phyloP scores from a whole-genome alignment of 2,888 invertebrate species.

The Drosophila neoperkinsi region DNA sequence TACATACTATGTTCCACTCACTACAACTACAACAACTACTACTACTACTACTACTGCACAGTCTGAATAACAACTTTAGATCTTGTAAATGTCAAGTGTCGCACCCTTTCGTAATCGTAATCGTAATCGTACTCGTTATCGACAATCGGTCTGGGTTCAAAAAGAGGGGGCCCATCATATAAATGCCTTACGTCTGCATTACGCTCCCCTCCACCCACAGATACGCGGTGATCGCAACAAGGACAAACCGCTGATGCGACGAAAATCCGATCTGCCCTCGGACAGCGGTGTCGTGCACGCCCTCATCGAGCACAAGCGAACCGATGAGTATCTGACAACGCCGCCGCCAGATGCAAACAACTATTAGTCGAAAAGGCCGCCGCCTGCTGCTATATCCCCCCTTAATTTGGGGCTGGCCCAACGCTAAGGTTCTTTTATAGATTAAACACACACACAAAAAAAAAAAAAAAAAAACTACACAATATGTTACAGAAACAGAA shows the following conservation, averaged over 20 bases:
- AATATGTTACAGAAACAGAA: conserved; percentile 26
- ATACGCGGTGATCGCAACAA: conserved; percentile 87
- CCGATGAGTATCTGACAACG: conserved; percentile 95
- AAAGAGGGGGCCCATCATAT: conserved; percentile 14
- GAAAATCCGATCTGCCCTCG: conserved; percentile 98
- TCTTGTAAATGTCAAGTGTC: conserved; percentile 46
- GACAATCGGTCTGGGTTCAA: conserved; percentile 34
- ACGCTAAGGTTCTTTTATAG: conserved; percentile 49
- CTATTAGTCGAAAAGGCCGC: conserved; percentile 87
- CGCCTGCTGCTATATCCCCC: background rate
- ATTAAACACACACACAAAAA: conserved; percentile 17
- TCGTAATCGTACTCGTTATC: conserved; percentile 30
- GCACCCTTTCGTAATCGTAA: conserved; percentile 29
- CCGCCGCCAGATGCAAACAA: conserved; percentile 94
- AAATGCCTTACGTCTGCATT: conserved; percentile 59
- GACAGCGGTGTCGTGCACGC: conserved; percentile 96
- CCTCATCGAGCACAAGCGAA: conserved; percentile 95
- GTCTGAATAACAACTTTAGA: conserved; percentile 21
- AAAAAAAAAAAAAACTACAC: conserved; percentile 4
- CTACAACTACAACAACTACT: conserved; percentile 15
- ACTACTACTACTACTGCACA: conserved; percentile 7
- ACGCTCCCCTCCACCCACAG: conserved; percentile 71
- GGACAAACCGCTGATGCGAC: conserved; percentile 95
- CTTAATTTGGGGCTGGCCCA: conserved; percentile 54
- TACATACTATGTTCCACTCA: conserved; percentile 12